Base-by-base conservation (phyloP, 2,888 invertebrate species). In the Andrena bicolor region DNA sequence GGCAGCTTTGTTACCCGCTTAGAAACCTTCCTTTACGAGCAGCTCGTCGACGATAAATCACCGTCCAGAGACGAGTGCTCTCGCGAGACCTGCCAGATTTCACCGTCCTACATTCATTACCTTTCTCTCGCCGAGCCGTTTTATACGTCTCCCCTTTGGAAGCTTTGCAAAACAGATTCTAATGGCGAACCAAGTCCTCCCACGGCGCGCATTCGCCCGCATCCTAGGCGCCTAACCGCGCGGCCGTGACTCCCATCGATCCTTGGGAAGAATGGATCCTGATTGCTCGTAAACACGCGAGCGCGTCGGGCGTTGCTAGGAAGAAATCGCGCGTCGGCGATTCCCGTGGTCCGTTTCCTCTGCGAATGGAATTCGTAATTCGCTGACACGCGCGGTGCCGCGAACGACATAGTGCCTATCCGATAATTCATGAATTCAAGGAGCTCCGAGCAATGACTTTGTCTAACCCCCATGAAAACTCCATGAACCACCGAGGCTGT, bases 31-130 rank as follows among this genome's bases (percentile, higher is more conserved):
- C 68, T 78, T 84, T 86, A 76, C 58, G 75, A 77, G 20, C 13
- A 26, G 65, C 56, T 79, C 48, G 26, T 79, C 66, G 56, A n/a
- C 82, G 77, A 77, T 87, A 86, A 82, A 85, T 87, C 85, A 72
- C 78, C 48, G 63, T 20, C 41, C 41, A 41, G 41, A 30, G 35
- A 41, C 56, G 71, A 87, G 82, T 70, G 60, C 58, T 76, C 82
- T 66, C 82, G 32, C 28, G 75, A 60, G 79, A 82, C 41, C 48
- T 72, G 63, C 48, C 60, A 71, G 75, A 82, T 80, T 82, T 77
- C 85, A 64, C 75, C 64, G 66, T 74, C 65, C 58, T 72, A 72
- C 79, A 58, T 84, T 87, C 76, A 82, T 87, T 86, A 87, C 79
- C 80, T 68, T 53, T 35, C 72, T 63, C 65, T 26, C 20, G 23